phyloP scores from a whole-genome alignment of 2,888 invertebrate species.

The Diogma glabrata region DNA sequence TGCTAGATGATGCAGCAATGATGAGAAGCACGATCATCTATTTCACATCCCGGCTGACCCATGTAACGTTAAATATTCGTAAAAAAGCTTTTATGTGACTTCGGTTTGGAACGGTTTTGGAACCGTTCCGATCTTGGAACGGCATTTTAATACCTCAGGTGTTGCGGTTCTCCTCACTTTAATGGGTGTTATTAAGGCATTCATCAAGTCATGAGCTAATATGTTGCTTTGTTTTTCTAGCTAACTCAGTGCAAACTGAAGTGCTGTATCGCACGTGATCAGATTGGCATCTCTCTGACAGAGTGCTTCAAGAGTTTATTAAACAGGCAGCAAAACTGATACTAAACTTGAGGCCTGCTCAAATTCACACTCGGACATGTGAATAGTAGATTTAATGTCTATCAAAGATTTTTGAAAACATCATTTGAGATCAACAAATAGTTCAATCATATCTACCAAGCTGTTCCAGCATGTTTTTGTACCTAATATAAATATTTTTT shows the following conservation, averaged over 20 bases:
- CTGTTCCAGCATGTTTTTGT: conserved; percentile 3
- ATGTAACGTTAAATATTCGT: too few relatives aligned
- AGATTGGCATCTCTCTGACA: conserved; percentile 1
- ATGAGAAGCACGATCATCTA: too few relatives aligned
- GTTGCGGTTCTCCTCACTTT: too few relatives aligned
- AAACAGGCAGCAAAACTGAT: conserved; percentile 1
- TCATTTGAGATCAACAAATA: not conserved
- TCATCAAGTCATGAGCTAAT: too few relatives aligned
- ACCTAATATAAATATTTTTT: not conserved
- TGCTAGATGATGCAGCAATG: too few relatives aligned
- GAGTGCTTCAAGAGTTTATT: not conserved
- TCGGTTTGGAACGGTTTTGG: too few relatives aligned
- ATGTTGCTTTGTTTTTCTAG: not conserved
- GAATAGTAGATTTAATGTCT: not conserved
- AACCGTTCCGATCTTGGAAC: too few relatives aligned
- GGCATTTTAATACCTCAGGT: too few relatives aligned
- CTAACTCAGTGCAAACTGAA: not conserved
- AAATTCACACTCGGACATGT: not conserved
- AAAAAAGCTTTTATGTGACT: too few relatives aligned
- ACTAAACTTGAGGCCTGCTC: not conserved
- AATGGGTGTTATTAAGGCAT: too few relatives aligned
- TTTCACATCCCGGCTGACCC: too few relatives aligned
- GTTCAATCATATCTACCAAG: conserved; percentile 1
- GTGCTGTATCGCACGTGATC: not conserved
- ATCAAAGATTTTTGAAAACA: not conserved